A percentile compares a stretch with the other conserved stretches of the same genome.
phyloP scores from a whole-genome alignment of 2,113 vertebrate species.

The Oncorhynchus clarkii region DNA sequence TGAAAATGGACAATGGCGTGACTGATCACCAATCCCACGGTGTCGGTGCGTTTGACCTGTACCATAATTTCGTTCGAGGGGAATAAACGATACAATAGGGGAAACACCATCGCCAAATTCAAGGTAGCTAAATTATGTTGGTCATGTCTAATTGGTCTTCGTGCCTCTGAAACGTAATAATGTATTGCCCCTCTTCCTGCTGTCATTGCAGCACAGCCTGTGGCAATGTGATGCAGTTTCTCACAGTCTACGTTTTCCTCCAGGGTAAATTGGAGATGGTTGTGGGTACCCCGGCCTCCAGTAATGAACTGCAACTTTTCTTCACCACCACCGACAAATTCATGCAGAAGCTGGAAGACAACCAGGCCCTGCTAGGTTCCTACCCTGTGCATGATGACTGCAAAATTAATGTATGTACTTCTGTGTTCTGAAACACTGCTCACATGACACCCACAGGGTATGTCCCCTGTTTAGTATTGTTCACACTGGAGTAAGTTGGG shows the following conservation, averaged over 20 bases:
- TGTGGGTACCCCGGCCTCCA: slow-evolving; percentile 75
- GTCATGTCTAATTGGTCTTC: not conserved
- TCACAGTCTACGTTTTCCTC: not conserved
- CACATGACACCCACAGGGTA: not conserved
- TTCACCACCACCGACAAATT: slow-evolving; percentile 76
- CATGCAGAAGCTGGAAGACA: slow-evolving; percentile 78
- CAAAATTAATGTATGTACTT: slow-evolving; percentile 81
- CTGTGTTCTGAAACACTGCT: not conserved
- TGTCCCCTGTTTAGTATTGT: too few relatives aligned
- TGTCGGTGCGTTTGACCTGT: slow-evolving; percentile 80
- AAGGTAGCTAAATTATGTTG: slow-evolving; percentile 59
- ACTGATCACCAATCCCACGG: slow-evolving; percentile 73
- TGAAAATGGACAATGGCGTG: slow-evolving; percentile 71
- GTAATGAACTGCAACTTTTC: slow-evolving; percentile 83
- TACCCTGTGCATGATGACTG: slow-evolving; percentile 85
- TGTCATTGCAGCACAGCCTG: too few relatives aligned
- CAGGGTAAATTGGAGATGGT: slow-evolving; percentile 86
- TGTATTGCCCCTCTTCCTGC: not conserved
- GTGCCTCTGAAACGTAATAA: not conserved
- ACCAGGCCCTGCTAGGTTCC: slow-evolving; percentile 85
- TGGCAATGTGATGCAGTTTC: too few relatives aligned
- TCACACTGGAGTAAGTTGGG: too few relatives aligned
- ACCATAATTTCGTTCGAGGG: slow-evolving; percentile 76
- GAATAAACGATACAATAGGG: slow-evolving; percentile 76
- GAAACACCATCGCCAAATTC: slow-evolving; percentile 80